A percentile compares a stretch with the other conserved stretches of the same genome.
Evolutionary conservation across 2,797 vertebrate genomes (phyloP).

Genomic region (Notoglanidium macrostoma): DNA sequence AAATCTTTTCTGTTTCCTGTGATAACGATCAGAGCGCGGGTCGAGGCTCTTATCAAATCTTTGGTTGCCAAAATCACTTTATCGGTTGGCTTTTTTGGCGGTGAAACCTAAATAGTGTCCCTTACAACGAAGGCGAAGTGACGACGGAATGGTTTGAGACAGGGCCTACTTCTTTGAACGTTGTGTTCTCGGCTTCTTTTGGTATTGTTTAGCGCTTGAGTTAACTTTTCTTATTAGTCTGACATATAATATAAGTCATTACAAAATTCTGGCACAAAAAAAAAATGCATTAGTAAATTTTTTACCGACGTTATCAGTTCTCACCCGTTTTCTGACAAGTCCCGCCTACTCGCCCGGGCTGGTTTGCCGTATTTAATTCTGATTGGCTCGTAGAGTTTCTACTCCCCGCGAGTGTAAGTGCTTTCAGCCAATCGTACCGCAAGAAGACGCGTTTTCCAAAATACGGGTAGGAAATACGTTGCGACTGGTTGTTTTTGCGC

Average conservation of each 20-base stretch:
- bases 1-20: neutral
- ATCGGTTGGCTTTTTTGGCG: conserved; percentile 13
- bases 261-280: neutral
- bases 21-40: neutral
- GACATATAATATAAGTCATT: neutral
- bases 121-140: conserved; percentile 8
- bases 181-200: neutral
- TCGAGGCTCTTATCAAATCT: neutral
- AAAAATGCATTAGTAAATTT: neutral
- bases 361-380: neutral
- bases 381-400: neutral
- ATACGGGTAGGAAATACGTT: neutral
- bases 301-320: neutral
- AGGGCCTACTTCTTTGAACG: conserved; percentile 11
- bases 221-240: neutral
- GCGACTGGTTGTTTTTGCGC: neutral
- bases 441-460: neutral
- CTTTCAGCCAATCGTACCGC: neutral
- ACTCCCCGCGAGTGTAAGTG: neutral
- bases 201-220: neutral
- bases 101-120: conserved; percentile 16
- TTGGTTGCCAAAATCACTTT: conserved; percentile 8
- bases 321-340: conserved; percentile 1
- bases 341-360: neutral
- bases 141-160: conserved; percentile 30